A percentile compares a stretch with the other conserved stretches of the same genome.
phyloP scores from a whole-genome alignment of 2,888 invertebrate species.

The Epicampocera succincta region DNA sequence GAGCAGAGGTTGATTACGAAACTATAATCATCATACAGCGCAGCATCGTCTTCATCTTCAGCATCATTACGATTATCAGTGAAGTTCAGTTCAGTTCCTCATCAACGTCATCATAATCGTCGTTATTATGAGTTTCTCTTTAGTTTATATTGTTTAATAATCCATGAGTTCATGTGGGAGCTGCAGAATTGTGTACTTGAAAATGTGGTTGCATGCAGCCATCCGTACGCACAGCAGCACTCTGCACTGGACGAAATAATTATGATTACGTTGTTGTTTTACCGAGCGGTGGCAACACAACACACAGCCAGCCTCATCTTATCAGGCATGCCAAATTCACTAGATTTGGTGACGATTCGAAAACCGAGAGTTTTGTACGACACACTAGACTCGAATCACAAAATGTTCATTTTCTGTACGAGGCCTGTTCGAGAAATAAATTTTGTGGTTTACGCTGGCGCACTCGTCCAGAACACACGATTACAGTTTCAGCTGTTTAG shows the following conservation, averaged over 20 bases:
- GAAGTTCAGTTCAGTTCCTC: constrained; percentile 44
- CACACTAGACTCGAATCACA: no score
- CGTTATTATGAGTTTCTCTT: constrained; percentile 32
- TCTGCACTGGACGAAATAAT: constrained; percentile 56
- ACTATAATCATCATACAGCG: constrained; percentile 34
- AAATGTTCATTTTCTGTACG: no score
- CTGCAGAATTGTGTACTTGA: constrained; percentile 52
- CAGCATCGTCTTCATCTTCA: constrained; percentile 51
- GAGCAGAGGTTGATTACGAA: constrained; percentile 59
- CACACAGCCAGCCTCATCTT: neutral
- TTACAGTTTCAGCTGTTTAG: no score
- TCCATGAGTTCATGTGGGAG: constrained; percentile 48
- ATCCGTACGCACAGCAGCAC: constrained; percentile 52
- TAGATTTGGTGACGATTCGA: neutral
- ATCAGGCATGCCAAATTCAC: no score
- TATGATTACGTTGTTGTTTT: constrained; percentile 32
- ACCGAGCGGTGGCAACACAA: constrained; percentile 4
- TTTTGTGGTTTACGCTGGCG: no score
- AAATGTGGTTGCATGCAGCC: constrained; percentile 51
- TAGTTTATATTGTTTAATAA: constrained; percentile 55
- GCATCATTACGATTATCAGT: constrained; percentile 39
- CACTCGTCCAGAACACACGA: no score
- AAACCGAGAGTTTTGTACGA: no score
- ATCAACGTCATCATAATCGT: constrained; percentile 27
- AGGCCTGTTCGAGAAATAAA: no score